Evolutionary conservation across 2,113 vertebrate species (phyloP), one percentile per base, ranked within the genome.

Genomic region (Dicaeum eximium): DNA sequence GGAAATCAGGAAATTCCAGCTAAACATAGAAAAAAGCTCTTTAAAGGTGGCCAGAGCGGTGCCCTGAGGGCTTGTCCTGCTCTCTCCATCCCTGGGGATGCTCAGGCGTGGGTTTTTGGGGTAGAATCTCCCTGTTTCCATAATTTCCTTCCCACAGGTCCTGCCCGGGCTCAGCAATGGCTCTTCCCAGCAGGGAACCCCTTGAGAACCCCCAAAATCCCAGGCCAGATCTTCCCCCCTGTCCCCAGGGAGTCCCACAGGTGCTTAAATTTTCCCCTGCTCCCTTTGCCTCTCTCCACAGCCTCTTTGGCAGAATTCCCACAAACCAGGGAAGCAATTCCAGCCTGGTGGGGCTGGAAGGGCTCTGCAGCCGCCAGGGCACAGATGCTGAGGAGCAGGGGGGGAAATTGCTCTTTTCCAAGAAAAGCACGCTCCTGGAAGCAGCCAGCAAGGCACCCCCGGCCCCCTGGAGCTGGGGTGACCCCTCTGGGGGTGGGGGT

Each of bases 191-290:
- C 65, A 19, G 1, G 0, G 3, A 28, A 2, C 7, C 13, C 47
- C 33, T 7, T 0, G 0, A 8, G 6, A 12, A 28, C 11, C 27
- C 78, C 42, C 50, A 30, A 42, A 58, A 31, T 15, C 65, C 75
- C 82, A 3, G 42, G 9, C 8, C 21, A 47, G 35, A 19, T 4
- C 16, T 30, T 35, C 19, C 72, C 37, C 3, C 3, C 22, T 9
- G 8, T n/a, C 23, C 42, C 57, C 11, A 8, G 2, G 73, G 27
- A 67, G 21, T 30, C 71, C 71, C 66, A 5, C 2, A 4, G 5
- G 0, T 3, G 3, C 13, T 30, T 2, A 1, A 5, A 3, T 4
- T 25, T 6, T 11, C 1, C 28, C 47, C 60, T 14, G 11, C 30
- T 54, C 16, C 1, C 25, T 35, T 30, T 3, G 1, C 38, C 44